These are phyloP conservation scores for Eclectus roratus DNA, from an alignment of 2,113 vertebrate genomes.

Conservation along the genomic window DNA sequence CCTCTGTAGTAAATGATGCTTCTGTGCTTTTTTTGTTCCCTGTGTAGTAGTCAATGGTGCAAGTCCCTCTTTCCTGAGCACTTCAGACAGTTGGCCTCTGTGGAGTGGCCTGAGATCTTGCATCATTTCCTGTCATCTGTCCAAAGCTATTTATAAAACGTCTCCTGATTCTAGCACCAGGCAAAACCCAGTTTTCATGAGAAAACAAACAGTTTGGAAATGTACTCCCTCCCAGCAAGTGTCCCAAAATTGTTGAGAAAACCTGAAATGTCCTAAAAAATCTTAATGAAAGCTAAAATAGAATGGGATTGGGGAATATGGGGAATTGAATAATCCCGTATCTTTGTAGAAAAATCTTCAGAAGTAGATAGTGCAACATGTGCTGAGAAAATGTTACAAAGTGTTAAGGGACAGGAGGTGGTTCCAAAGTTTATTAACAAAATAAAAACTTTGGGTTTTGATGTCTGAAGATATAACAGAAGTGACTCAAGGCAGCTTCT, in stretches of 20 bases:
- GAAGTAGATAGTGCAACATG: not conserved
- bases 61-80: not conserved
- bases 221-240: not conserved
- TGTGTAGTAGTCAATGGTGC: not conserved
- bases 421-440: not conserved
- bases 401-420: not conserved
- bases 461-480: not conserved
- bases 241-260: not conserved
- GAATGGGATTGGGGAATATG: not conserved
- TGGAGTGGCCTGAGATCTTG: constrained; percentile 40
- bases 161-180: constrained; percentile 37
- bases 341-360: not conserved
- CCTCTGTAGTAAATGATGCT: not conserved
- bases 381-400: not conserved
- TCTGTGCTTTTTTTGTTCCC: not conserved
- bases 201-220: constrained; percentile 38
- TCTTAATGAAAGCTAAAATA: not conserved
- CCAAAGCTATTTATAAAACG: constrained; percentile 48
- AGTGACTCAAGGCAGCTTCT: not conserved
- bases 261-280: not conserved
- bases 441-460: not conserved
- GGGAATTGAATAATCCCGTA: not conserved
- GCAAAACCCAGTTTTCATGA: not conserved
- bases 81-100: constrained; percentile 24
- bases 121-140: constrained; percentile 55